Evolutionary conservation across 1,140 invertebrate genomes (phyloP), one percentile per base, ranked within the genome.

Genomic region (Venustaconcha ellipsiformis): DNA sequence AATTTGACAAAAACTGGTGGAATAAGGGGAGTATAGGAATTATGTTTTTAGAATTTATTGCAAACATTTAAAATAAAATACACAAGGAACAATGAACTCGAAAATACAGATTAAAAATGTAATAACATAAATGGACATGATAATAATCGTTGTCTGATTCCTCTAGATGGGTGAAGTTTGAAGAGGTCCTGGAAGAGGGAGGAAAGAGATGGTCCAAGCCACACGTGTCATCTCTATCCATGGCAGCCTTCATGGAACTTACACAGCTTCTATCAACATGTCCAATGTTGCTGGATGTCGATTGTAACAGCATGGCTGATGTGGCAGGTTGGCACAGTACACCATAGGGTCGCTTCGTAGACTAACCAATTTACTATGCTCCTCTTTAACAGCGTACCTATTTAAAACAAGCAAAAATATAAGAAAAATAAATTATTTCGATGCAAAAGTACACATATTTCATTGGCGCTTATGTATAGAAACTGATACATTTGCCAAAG

Each of bases 151-250:
- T 56, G 48, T 18, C 20, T 57, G 8, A 17, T 66, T n/a, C 57
- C 30, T 78, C 30, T 72, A 92, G 88, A 82, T 92, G 91, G 91
- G 90, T 90, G 15, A 90, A 90, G 76, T 90, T 89, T 82, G 89
- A 90, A 75, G 89, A 91, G 76, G 88, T 88, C 57, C 85, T 90
- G 30, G 89, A 90, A 67, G 89, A 88, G 57, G 86, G 85, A 3
- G 89, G 89, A 14, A 87, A 90, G 67, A 70, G 89, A 62, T 91
- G 89, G 89, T 89, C 88, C 18, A 90, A 90, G 67, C 90, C 90
- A 0, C 89, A 90, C 73, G 89, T 91, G 20, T 89, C 90, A 18
- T 90, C 89, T 0, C 80, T 91, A 13, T 88, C 86, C 64, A 84
- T 90, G 79, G 87, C 89, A 73, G 87, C 85, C 20, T 71, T 90